These are phyloP conservation scores for Brachionus angularis DNA, from an alignment of 1,140 invertebrate genomes.

Conservation along the genomic window DNA sequence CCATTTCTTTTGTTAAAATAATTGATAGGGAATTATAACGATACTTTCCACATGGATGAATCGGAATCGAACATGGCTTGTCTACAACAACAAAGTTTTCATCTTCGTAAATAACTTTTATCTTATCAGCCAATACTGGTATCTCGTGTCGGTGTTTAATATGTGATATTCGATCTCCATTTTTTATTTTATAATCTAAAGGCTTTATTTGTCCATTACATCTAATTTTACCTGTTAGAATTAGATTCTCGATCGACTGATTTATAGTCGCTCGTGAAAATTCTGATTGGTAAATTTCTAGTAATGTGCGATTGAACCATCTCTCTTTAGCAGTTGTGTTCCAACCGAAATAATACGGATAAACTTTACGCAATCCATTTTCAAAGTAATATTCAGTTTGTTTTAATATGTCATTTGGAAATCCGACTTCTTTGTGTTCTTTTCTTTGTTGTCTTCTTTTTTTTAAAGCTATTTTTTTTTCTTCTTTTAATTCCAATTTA, in stretches of 20 bases:
- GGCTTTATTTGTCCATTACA: conserved; percentile 90
- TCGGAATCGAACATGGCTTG: conserved; percentile 98
- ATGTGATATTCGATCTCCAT: conserved; percentile 68
- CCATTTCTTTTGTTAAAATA: conserved; percentile 91
- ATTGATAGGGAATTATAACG: conserved; percentile 91
- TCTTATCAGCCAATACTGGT: conserved; percentile 86
- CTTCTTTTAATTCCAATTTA: conserved; percentile 28
- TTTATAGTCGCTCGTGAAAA: conserved; percentile 71
- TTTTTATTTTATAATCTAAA: conserved; percentile 80
- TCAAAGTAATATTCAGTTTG: conserved; percentile 42
- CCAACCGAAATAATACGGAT: conserved; percentile 96
- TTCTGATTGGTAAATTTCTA: conserved; percentile 87
- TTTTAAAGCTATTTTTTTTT: not conserved
- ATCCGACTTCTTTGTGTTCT: conserved; percentile 28
- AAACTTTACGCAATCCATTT: conserved; percentile 76
- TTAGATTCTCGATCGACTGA: conserved; percentile 72
- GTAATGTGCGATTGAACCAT: conserved; percentile 88
- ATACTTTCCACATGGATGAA: conserved; percentile 92
- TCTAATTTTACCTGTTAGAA: conserved; percentile 80
- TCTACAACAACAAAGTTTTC: conserved; percentile 97
- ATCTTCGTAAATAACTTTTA: conserved; percentile 88
- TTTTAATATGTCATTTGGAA: conserved; percentile 36
- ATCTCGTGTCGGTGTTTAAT: conserved; percentile 86
- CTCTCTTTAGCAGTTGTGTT: conserved; percentile 92
- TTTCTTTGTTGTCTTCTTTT: conserved; percentile 4